Conservation (phyloP, 2,113 vertebrate species). For the Pungitius pungitius region DNA sequence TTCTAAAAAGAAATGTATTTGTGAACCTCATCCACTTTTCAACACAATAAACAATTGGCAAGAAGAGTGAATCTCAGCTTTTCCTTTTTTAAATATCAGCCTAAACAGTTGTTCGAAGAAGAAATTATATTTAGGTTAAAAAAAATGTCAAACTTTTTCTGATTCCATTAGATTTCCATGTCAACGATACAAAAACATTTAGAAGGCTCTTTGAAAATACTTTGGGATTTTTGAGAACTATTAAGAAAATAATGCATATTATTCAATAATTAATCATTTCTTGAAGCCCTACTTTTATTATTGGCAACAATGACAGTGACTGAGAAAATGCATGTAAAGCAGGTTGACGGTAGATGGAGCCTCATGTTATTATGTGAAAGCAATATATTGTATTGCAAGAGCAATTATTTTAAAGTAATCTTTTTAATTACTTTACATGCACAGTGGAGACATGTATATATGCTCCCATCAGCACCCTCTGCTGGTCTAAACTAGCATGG, state of each 20-base stretch:
- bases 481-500: constrained; percentile 17
- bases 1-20: constrained; percentile 65
- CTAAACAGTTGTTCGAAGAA: background rate
- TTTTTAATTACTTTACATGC: too few relatives aligned
- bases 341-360: background rate
- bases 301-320: background rate
- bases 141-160: background rate
- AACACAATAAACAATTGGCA: constrained; percentile 80
- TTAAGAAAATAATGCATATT: background rate
- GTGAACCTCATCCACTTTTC: constrained; percentile 75
- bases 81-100: background rate
- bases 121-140: background rate
- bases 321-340: background rate
- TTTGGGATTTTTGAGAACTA: too few relatives aligned
- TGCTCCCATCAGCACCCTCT: constrained; percentile 31
- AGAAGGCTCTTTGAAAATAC: background rate
- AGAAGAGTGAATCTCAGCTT: constrained; percentile 49
- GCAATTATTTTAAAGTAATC: background rate
- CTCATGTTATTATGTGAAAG: background rate
- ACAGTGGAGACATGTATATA: background rate
- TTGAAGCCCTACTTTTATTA: background rate
- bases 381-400: background rate
- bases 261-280: background rate
- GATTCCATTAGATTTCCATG: background rate
- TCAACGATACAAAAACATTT: background rate